phyloP scores from a whole-genome alignment of 2,797 vertebrate species.

The Phalanger gymnotis region DNA sequence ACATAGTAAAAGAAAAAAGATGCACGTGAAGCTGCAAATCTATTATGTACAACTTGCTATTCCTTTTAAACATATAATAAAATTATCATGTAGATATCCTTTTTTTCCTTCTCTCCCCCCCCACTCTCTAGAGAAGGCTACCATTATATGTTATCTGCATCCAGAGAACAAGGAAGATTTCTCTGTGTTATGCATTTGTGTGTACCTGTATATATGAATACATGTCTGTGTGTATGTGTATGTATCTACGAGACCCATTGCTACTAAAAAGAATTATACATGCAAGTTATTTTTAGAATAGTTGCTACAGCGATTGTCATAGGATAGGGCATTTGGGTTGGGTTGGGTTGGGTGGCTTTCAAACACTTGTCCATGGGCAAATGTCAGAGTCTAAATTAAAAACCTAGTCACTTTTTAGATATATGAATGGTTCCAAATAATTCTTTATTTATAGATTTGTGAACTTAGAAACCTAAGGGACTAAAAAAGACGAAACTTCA shows the following conservation, averaged over 20 bases:
- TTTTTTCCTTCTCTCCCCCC: too few species aligned
- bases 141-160: too few species aligned
- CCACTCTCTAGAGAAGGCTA: too few species aligned
- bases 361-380: background rate
- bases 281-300: background rate
- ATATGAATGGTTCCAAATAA: background rate
- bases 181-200: background rate
- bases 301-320: background rate
- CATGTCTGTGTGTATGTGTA: too few species aligned
- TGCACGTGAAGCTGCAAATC: too few species aligned
- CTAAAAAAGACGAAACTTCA: background rate
- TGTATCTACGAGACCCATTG: background rate
- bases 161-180: background rate
- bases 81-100: too few species aligned
- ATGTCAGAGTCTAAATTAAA: background rate
- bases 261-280: background rate
- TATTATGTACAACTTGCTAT: too few species aligned
- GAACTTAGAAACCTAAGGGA: background rate
- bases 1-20: too few species aligned
- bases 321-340: background rate
- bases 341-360: background rate
- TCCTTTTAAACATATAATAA: too few species aligned
- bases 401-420: background rate
- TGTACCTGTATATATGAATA: too few species aligned
- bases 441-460: background rate